Conservation (phyloP, 2,113 vertebrate genomes). For the Clarias magur region DNA sequence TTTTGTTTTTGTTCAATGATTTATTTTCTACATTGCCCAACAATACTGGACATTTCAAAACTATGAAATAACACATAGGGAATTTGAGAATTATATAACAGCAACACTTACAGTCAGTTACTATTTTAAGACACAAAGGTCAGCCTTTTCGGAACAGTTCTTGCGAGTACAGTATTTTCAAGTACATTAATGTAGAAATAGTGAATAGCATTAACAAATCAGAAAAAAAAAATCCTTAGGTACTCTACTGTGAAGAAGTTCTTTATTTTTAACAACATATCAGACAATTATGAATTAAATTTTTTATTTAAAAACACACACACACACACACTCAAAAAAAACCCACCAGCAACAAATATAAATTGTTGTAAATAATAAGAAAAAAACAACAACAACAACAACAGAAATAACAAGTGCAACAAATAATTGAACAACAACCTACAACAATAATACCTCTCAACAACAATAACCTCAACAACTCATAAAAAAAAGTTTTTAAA, state of each 20-base stretch:
- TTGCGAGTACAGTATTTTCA: too few species aligned
- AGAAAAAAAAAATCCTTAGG: conserved; percentile 14
- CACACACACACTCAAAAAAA: not conserved
- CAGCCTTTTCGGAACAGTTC: too few species aligned
- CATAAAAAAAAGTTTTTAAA: too few species aligned
- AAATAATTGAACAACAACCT: not conserved
- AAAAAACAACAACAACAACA: not conserved
- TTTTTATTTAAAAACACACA: too few species aligned
- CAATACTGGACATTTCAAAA: too few species aligned
- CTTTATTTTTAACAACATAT: not conserved
- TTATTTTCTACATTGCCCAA: too few species aligned
- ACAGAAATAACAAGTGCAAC: not conserved
- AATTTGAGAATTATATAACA: too few species aligned
- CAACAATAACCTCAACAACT: not conserved
- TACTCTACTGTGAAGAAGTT: not conserved
- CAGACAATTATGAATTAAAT: not conserved
- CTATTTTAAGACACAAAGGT: too few species aligned
- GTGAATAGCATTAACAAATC: conserved; percentile 8
- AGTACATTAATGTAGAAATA: conserved; percentile 7
- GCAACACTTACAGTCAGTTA: too few species aligned
- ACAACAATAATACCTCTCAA: not conserved
- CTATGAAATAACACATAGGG: too few species aligned
- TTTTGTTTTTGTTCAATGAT: too few species aligned
- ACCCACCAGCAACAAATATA: not conserved
- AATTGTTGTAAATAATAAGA: not conserved